Evolutionary conservation across 1,140 invertebrate species (phyloP).

Genomic region (Nylanderia fulva): DNA sequence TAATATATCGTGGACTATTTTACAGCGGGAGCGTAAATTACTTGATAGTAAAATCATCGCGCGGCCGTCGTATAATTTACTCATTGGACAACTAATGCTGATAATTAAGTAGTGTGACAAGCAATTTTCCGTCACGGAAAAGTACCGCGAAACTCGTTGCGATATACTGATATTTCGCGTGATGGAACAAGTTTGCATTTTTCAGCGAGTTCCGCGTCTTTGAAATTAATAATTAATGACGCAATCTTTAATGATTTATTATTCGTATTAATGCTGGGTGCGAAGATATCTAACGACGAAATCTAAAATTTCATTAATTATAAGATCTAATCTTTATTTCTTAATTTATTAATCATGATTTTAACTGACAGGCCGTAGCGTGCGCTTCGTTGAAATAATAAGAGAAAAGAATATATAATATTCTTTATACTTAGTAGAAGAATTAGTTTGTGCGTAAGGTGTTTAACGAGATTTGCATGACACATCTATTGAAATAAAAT

Average conservation of each 20-base stretch:
- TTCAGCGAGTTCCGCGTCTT: slow-evolving; percentile 4
- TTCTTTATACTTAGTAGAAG: not conserved
- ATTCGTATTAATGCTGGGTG: no score
- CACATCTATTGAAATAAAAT: not conserved
- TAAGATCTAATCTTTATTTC: not conserved
- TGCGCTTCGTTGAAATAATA: no score
- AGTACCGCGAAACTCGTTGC: slow-evolving; percentile 35
- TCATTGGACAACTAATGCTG: slow-evolving; percentile 31
- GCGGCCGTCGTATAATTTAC: slow-evolving; percentile 46
- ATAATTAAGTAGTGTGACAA: slow-evolving; percentile 40
- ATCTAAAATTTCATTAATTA: not conserved
- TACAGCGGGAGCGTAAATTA: slow-evolving; percentile 53
- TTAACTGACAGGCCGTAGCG: not conserved
- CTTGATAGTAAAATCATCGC: slow-evolving; percentile 45
- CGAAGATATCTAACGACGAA: not conserved
- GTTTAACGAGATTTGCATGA: not conserved
- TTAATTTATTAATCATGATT: not conserved
- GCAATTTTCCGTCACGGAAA: slow-evolving; percentile 39
- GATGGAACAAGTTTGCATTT: slow-evolving; percentile 31
- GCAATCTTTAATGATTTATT: not conserved
- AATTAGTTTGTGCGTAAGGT: not conserved
- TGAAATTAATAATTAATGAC: not conserved
- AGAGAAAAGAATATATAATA: not conserved
- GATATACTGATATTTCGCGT: slow-evolving; percentile 10
- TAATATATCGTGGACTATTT: slow-evolving; percentile 39